Evolutionary conservation across 1,140 invertebrate genomes (phyloP).

Genomic region (Pogonomyrmex barbatus): DNA sequence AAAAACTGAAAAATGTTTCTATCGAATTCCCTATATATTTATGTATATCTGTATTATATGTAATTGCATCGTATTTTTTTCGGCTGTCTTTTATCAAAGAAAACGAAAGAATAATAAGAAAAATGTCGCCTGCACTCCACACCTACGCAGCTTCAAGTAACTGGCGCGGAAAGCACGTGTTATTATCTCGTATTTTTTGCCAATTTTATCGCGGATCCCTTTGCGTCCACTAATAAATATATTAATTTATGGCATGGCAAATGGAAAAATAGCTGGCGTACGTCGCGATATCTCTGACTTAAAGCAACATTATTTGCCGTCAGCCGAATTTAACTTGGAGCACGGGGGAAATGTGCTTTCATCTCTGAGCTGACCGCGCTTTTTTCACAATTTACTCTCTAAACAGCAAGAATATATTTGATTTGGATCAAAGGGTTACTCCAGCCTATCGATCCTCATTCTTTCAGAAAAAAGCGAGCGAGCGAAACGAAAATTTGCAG

Average conservation of each 20-base stretch:
- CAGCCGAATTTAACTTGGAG: constrained; percentile 28
- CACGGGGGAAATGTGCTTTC: constrained; percentile 13
- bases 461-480: background rate
- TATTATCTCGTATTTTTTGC: constrained; percentile 53
- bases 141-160: constrained; percentile 5
- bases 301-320: constrained; percentile 35
- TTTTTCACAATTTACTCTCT: constrained; percentile 13
- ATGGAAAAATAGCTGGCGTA: constrained; percentile 10
- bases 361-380: background rate
- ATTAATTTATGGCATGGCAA: constrained; percentile 60
- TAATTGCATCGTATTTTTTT: background rate
- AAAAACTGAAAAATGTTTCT: background rate
- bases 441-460: background rate
- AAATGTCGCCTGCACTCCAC: background rate
- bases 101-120: background rate
- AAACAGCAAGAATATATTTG: constrained; percentile 14
- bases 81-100: constrained; percentile 1
- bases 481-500: background rate
- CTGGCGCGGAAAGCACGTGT: constrained; percentile 18
- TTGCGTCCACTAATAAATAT: constrained; percentile 59
- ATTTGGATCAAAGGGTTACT: constrained; percentile 22
- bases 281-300: constrained; percentile 25
- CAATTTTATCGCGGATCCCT: background rate
- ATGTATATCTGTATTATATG: background rate
- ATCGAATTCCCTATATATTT: background rate